Evolutionary conservation across 1,140 invertebrate genomes (phyloP).

Genomic region (Polypedilum pembai): DNA sequence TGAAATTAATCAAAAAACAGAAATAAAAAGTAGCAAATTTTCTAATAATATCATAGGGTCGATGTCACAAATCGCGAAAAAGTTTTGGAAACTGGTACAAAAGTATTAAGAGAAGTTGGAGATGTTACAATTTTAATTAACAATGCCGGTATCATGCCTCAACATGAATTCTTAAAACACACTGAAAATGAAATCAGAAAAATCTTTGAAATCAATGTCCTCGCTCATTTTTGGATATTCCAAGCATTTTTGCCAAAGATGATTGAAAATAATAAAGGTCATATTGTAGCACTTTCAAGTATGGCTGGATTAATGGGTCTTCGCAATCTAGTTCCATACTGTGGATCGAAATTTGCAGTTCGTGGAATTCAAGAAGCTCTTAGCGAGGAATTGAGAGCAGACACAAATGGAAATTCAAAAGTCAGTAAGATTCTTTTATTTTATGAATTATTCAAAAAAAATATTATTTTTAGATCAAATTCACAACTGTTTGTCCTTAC

Average conservation of each 20-base stretch:
- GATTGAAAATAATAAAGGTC: slow-evolving; percentile 63
- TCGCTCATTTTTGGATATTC: slow-evolving; percentile 67
- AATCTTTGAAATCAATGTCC: slow-evolving; percentile 62
- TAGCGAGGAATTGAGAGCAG: slow-evolving; percentile 54
- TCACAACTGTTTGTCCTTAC: slow-evolving; percentile 74
- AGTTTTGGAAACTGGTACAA: slow-evolving; percentile 49
- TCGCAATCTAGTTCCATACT: slow-evolving; percentile 69
- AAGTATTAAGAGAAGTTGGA: slow-evolving; percentile 56
- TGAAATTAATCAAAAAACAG: background rate
- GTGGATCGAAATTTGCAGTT: slow-evolving; percentile 71
- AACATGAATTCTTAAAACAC: slow-evolving; percentile 52
- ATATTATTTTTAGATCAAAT: slow-evolving; percentile 53
- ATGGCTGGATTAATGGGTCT: slow-evolving; percentile 66
- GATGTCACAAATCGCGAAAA: slow-evolving; percentile 59
- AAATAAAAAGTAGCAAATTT: background rate
- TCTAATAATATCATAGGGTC: slow-evolving; percentile 48
- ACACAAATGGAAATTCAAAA: slow-evolving; percentile 44
- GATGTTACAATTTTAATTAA: slow-evolving; percentile 61
- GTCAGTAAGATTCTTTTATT: background rate
- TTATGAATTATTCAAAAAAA: background rate
- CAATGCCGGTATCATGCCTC: slow-evolving; percentile 73
- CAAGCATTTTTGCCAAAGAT: slow-evolving; percentile 70
- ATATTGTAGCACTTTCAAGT: slow-evolving; percentile 72
- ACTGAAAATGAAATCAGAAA: slow-evolving; percentile 52
- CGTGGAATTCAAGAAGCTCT: slow-evolving; percentile 67